phyloP scores from a whole-genome alignment of 1,140 invertebrate genomes.

The Eciton burchellii region DNA sequence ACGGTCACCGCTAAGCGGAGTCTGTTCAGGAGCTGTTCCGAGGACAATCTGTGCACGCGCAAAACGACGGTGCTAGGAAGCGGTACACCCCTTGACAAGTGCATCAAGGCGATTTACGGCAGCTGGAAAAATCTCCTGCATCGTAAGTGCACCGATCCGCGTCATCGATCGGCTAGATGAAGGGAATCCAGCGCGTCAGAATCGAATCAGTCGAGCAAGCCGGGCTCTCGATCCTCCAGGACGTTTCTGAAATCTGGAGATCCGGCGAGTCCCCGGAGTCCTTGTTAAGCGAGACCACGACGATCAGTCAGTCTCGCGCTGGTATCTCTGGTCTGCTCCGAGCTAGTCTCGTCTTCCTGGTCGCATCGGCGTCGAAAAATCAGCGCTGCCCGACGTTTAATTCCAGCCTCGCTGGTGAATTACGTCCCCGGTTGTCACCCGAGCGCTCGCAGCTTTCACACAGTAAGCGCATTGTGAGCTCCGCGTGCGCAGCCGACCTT shows the following conservation, averaged over 20 bases:
- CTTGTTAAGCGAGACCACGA: too few relatives aligned
- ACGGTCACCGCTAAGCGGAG: constrained; percentile 47
- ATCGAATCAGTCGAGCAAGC: too few relatives aligned
- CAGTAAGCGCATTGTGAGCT: constrained; percentile 46
- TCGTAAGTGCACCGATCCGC: constrained; percentile 78
- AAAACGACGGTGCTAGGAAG: constrained; percentile 61
- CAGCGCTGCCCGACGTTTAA: neutral
- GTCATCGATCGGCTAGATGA: too few relatives aligned
- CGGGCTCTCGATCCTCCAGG: too few relatives aligned
- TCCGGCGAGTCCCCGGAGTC: too few relatives aligned
- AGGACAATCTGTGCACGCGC: constrained; percentile 81
- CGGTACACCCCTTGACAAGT: constrained; percentile 82
- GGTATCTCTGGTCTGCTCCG: too few relatives aligned
- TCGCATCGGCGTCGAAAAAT: too few relatives aligned
- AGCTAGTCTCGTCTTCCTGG: too few relatives aligned
- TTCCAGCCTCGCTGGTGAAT: constrained; percentile 21
- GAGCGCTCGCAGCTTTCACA: constrained; percentile 29
- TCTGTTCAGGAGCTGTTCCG: constrained; percentile 83
- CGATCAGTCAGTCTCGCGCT: too few relatives aligned
- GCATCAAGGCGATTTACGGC: constrained; percentile 85
- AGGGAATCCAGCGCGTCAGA: too few relatives aligned
- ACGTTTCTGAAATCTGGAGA: too few relatives aligned
- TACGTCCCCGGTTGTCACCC: neutral
- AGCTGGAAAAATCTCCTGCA: constrained; percentile 86
- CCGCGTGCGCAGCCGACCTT: constrained; percentile 45